Percentiles rank a stretch among this genome's conserved stretches.
These are phyloP conservation scores for Neostethus bicornis DNA, from an alignment of 2,797 vertebrate species.

Conservation along the genomic window DNA sequence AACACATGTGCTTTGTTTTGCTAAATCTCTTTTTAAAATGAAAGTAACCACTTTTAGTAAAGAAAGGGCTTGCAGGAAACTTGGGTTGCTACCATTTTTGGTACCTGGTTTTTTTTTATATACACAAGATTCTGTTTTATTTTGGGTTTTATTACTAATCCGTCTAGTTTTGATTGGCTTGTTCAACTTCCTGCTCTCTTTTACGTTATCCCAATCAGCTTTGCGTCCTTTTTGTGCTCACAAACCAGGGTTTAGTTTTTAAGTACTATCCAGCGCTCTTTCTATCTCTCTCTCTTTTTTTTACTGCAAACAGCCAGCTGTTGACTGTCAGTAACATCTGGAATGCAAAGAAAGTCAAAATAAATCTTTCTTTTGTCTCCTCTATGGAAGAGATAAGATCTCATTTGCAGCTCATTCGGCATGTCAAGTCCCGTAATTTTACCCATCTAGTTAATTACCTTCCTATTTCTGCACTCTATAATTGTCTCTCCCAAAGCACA, in stretches of 20 bases:
- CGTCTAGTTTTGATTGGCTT: not conserved
- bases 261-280: too few species aligned
- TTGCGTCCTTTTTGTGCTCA: not conserved
- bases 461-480: not conserved
- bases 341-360: not conserved
- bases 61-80: not conserved
- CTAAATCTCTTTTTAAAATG: not conserved
- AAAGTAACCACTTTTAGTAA: too few species aligned
- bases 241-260: not conserved
- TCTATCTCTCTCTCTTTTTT: too few species aligned
- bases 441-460: not conserved
- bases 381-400: too few species aligned
- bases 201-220: not conserved
- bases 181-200: not conserved
- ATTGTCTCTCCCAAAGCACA: too few species aligned
- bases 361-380: not conserved
- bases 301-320: not conserved
- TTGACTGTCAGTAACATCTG: not conserved
- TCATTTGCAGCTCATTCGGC: not conserved
- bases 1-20: slow-evolving; percentile 8
- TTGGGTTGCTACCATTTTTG: not conserved
- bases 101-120: not conserved
- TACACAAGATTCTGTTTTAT: not conserved
- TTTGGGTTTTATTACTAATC: too few species aligned
- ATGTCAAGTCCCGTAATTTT: not conserved